Evolutionary conservation across 2,113 vertebrate genomes (phyloP), one percentile per base, ranked within the genome.

Genomic region (Solenodon paradoxus): DNA sequence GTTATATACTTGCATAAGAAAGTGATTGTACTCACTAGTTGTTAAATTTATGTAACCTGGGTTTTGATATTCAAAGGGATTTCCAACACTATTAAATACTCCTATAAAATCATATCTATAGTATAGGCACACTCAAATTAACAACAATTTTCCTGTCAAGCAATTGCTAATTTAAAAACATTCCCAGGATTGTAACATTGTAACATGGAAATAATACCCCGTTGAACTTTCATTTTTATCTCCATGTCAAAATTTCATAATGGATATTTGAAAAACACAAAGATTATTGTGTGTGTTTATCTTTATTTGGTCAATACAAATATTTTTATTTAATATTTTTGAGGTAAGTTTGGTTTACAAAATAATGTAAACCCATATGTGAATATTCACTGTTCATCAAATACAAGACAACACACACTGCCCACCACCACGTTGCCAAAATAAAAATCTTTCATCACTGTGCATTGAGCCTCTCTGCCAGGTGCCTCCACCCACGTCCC

Each of bases 11-110:
- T 63, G 47, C 10, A 28, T 59, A 24, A 57, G n/a, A 10, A 64
- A 26, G 7, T 17, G 13, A 28, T 0, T 17, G 1, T 82, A 24
- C 7, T 13, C 3, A 17, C 32, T 24, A 24, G 24, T 32, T 7
- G 3, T 55, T 71, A 20, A 40, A 17, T 22, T 3, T n/a, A 10
- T 16, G 1, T 0, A 35, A 5, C 32, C 5, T 28, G 10, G n/a
- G n/a, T 81, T 42, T 35, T 51, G 40, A 53, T 0, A 11, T 9
- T 9, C 10, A 63, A 35, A 38, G 24, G 35, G 40, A 16, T 35
- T 20, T 38, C 12, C 22, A 15, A 20, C 9, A 1, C 3, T 51
- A 24, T 63, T 38, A 55, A 19, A 68, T 3, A 32, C 4, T 51
- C 38, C 26, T 20, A 3, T 4, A 20, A 15, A 35, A 64, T 20